Evolutionary conservation across 2,797 vertebrate species (phyloP).

Genomic region (Aphelocoma californica): DNA sequence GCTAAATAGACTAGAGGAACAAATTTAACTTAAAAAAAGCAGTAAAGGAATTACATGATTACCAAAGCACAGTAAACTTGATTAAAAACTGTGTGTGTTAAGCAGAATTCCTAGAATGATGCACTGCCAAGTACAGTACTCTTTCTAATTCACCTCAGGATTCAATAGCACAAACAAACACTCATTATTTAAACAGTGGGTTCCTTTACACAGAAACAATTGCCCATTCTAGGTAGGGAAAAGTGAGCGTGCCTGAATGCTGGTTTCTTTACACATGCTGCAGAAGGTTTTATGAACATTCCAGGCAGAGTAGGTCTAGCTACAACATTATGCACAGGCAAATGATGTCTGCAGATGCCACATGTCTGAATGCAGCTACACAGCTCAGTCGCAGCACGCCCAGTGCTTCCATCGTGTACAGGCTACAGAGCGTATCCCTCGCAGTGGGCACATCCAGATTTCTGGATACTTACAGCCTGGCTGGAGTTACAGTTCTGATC

Average conservation of each 20-base stretch:
- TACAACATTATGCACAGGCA: background rate
- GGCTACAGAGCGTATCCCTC: fast-evolving
- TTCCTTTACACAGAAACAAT: background rate
- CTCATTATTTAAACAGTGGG: background rate
- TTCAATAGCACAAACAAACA: slow-evolving; percentile 29
- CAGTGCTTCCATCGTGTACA: fast-evolving
- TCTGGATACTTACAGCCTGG: background rate
- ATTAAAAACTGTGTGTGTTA: background rate
- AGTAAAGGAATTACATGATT: background rate
- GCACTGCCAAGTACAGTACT: background rate
- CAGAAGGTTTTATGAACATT: background rate
- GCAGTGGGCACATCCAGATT: background rate
- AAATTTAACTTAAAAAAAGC: background rate
- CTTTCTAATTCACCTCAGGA: slow-evolving; percentile 40
- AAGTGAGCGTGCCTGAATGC: background rate
- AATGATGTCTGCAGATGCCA: background rate
- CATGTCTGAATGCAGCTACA: background rate
- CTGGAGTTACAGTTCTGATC: background rate
- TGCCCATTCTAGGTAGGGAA: background rate
- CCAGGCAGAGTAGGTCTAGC: background rate
- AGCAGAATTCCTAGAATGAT: slow-evolving; percentile 12
- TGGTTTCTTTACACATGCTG: background rate
- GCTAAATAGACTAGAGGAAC: background rate
- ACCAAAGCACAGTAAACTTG: background rate
- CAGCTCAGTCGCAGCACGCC: fast-evolving